A percentile compares a stretch with the other conserved stretches of the same genome.
phyloP scores from a whole-genome alignment of 2,888 invertebrate genomes.

The Choreutis nemorana region DNA sequence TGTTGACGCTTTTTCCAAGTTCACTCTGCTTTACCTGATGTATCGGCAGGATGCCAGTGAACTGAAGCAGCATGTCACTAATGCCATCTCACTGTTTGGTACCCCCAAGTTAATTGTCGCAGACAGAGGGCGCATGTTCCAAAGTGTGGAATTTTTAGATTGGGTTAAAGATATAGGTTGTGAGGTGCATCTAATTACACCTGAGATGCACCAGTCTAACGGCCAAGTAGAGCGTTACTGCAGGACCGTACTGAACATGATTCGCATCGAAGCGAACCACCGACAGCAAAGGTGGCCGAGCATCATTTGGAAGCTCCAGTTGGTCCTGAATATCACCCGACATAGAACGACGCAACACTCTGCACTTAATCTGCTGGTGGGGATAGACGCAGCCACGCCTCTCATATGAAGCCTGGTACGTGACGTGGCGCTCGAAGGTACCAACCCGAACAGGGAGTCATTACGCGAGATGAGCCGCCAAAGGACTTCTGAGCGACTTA shows the following conservation, averaged over 20 bases:
- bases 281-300: too few species aligned
- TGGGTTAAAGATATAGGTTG: conserved; percentile 8
- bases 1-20: conserved; percentile 15
- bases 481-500: neutral
- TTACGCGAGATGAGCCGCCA: conserved; percentile 4
- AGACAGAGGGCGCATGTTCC: conserved; percentile 15
- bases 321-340: conserved; percentile 11
- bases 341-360: conserved; percentile 11
- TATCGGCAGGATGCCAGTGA: conserved; percentile 13
- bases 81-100: conserved; percentile 13
- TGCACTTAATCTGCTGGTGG: conserved; percentile 11
- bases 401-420: conserved; percentile 8
- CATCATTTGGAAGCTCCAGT: too few species aligned
- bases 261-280: too few species aligned
- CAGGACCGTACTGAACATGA: conserved; percentile 11
- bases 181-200: conserved; percentile 13
- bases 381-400: conserved; percentile 10
- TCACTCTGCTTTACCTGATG: conserved; percentile 13
- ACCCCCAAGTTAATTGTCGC: conserved; percentile 12
- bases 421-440: conserved; percentile 8
- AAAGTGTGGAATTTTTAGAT: too few species aligned
- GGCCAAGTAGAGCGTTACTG: conserved; percentile 13
- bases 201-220: conserved; percentile 15
- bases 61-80: conserved; percentile 8
- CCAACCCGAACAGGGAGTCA: conserved; percentile 8